These are phyloP conservation scores for Clanis bilineata DNA, from an alignment of 2,888 invertebrate species.

Conservation along the genomic window DNA sequence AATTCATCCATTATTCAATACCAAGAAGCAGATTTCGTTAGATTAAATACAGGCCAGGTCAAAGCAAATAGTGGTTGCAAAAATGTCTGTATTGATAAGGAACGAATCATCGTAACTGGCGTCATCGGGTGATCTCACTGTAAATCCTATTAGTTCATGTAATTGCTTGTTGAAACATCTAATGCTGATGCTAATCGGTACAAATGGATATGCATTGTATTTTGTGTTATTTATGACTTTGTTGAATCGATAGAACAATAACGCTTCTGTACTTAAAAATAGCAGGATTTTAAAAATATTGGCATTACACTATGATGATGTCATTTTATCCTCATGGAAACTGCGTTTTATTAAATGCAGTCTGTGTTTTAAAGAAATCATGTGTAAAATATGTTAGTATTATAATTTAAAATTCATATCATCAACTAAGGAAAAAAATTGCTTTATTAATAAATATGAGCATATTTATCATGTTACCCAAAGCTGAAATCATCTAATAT, in stretches of 20 bases:
- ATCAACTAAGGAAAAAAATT: neutral
- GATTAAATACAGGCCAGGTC: too few species aligned
- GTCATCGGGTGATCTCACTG: constrained; percentile 10
- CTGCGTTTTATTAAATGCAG: neutral
- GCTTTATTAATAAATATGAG: too few species aligned
- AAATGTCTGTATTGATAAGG: constrained; percentile 3
- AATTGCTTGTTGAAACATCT: neutral
- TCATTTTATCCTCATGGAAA: neutral
- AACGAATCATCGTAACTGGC: constrained; percentile 5
- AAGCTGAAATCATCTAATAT: too few species aligned
- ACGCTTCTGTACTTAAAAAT: neutral
- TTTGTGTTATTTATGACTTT: neutral
- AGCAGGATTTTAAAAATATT: neutral
- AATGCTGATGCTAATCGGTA: neutral
- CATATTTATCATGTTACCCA: too few species aligned
- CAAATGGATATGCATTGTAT: neutral
- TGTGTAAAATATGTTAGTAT: neutral
- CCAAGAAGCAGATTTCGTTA: too few species aligned
- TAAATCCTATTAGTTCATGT: neutral
- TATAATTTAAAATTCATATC: too few species aligned
- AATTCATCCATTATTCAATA: neutral
- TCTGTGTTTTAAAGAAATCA: neutral
- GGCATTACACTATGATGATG: neutral
- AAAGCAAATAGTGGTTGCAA: neutral
- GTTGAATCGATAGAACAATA: neutral